Evolutionary conservation across 1,140 invertebrate genomes (phyloP), one percentile per base, ranked within the genome.

Genomic region (Trialeurodes vaporariorum): DNA sequence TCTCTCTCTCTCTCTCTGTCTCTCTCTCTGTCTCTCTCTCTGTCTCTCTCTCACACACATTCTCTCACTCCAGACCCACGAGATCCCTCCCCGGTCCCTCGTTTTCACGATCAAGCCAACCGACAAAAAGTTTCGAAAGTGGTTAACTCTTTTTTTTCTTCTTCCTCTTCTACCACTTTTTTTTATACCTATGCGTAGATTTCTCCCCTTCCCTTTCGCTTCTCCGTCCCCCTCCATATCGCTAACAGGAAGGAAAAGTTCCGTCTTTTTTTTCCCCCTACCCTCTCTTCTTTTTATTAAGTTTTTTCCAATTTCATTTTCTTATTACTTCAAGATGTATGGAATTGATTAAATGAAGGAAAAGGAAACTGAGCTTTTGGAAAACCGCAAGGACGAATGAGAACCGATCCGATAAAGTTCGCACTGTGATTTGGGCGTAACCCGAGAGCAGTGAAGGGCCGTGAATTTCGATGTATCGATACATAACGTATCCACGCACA

Each of bases 311-410:
- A 49, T 49, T 49, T 49, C 5, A 49, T 49, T 49, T 49, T 49
- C 34, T 49, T 49, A 49, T 49, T 49, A 49, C 34, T 49, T 49
- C 34, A 49, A 49, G 34, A 49, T 49, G 34, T 49, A 49, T 49
- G 34, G 34, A 49, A 49, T 49, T 49, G 34, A 49, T 49, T 49
- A 9, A 49, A 17, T n/a, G n/a, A n/a, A n/a, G n/a, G n/a, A n/a
- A n/a, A n/a, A n/a, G n/a, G n/a, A n/a, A n/a, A n/a, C n/a, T n/a
- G n/a, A n/a, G n/a, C n/a, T n/a, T n/a, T n/a, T n/a, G n/a, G n/a
- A n/a, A n/a, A n/a, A n/a, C n/a, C n/a, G n/a, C n/a, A n/a, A n/a
- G n/a, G n/a, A n/a, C n/a, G n/a, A n/a, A n/a, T n/a, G n/a, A n/a
- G n/a, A n/a, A n/a, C n/a, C n/a, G n/a, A n/a, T n/a, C n/a, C n/a